A percentile compares a stretch with the other conserved stretches of the same genome.
These are phyloP conservation scores for Deilephila porcellus DNA, from an alignment of 2,888 invertebrate species.

Conservation along the genomic window DNA sequence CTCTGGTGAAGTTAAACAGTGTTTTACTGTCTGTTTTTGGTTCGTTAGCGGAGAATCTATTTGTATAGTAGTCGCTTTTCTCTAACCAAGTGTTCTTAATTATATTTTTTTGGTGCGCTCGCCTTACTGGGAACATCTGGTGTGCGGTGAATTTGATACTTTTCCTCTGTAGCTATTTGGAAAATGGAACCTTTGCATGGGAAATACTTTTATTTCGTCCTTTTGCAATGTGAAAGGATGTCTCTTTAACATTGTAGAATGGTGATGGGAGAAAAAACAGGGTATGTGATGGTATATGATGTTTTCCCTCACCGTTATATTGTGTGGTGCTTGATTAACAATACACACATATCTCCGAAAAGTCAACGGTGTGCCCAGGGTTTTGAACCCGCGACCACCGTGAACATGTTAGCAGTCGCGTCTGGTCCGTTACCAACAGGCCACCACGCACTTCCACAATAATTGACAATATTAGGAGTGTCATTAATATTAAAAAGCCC, in stretches of 20 bases:
- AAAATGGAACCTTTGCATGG: background rate
- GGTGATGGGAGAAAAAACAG: too few species aligned
- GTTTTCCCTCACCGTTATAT: too few species aligned
- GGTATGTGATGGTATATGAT: too few species aligned
- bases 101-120: conserved; percentile 3
- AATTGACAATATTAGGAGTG: too few species aligned
- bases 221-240: background rate
- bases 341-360: too few species aligned
- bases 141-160: background rate
- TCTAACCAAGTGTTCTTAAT: conserved; percentile 10
- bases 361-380: too few species aligned
- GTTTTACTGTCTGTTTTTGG: conserved; percentile 17
- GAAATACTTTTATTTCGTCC: background rate
- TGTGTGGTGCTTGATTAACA: too few species aligned
- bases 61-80: background rate
- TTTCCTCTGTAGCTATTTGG: background rate
- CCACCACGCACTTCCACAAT: too few species aligned
- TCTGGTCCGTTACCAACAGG: too few species aligned
- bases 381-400: too few species aligned
- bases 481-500: too few species aligned
- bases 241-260: background rate
- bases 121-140: conserved; percentile 6
- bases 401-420: too few species aligned
- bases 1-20: conserved; percentile 6
- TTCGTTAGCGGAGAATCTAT: conserved; percentile 15